These are phyloP conservation scores for Catagonus wagneri DNA, from an alignment of 2,113 vertebrate species.

Conservation along the genomic window DNA sequence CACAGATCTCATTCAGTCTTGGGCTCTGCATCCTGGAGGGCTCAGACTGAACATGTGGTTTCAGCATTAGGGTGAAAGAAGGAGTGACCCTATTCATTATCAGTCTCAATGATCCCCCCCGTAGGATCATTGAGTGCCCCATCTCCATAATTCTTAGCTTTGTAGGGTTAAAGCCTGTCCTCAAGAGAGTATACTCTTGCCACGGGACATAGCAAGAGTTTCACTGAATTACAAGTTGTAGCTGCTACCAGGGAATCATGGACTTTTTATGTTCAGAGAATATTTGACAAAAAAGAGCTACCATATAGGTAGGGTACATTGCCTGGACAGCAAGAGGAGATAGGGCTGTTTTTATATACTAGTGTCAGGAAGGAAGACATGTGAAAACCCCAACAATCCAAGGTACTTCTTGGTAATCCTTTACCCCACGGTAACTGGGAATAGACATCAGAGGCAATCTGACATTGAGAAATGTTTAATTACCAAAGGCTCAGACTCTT, in stretches of 20 bases:
- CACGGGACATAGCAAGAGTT: neutral
- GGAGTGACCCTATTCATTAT: neutral
- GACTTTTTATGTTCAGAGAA: neutral
- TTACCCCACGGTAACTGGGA: neutral
- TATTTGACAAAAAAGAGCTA: neutral
- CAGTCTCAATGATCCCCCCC: neutral
- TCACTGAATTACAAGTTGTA: neutral
- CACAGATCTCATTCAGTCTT: neutral
- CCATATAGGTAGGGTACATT: neutral
- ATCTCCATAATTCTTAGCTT: neutral
- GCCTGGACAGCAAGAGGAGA: neutral
- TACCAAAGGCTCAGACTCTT: neutral
- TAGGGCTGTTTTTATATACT: neutral
- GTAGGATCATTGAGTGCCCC: neutral
- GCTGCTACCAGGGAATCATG: neutral
- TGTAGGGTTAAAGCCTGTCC: neutral
- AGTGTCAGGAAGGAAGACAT: neutral
- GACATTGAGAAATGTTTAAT: neutral
- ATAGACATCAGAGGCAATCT: neutral
- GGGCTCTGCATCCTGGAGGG: neutral
- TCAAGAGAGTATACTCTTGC: neutral
- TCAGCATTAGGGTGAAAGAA: neutral
- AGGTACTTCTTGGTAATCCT: neutral
- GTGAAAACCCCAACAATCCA: neutral
- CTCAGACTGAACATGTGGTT: neutral